Base-by-base conservation (phyloP, 2,888 invertebrate genomes). In the Ceratothoa steindachneri region DNA sequence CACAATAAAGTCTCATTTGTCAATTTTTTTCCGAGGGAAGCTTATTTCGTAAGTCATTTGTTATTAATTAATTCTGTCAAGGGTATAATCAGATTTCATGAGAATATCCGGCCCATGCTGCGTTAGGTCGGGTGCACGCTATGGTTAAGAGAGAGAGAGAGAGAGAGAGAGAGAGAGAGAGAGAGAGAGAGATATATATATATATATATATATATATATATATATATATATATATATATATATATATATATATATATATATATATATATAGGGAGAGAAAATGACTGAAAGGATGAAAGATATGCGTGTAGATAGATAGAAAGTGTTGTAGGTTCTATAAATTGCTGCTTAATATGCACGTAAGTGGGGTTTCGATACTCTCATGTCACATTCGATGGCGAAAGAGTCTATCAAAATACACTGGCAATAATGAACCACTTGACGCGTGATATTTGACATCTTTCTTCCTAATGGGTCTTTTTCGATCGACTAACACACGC, bases 211-310 rank as follows among this genome's bases (percentile, higher is more conserved):
- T 55, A 19, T 55, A 19, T 55, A 19, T 55, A 19, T 55, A 55
- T 55, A 55, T 55, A 55, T 55, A 55, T 55, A 55, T 55, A 55
- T 55, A 55, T 55, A 55, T 55, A 55, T 55, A 55, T 55, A 55
- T 55, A 55, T 55, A 55, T 55, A 55, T 55, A 55, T 55, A 55
- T 55, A 55, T 55, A 55, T 55, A 55, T 55, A 55, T 55, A 55
- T 55, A 55, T 55, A 55, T 55, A 41, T 9, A 41, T 41, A 41
- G 15, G n/a, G n/a, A n/a, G n/a, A n/a, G n/a, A n/a, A n/a, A n/a
- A n/a, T n/a, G n/a, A n/a, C n/a, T n/a, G n/a, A n/a, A n/a, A n/a
- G n/a, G n/a, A n/a, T n/a, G n/a, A n/a, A n/a, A n/a, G n/a, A n/a
- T n/a, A n/a, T n/a, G n/a, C n/a, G n/a, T n/a, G n/a, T n/a, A n/a